phyloP scores from a whole-genome alignment of 2,888 invertebrate species.

The Onchidella celtica region DNA sequence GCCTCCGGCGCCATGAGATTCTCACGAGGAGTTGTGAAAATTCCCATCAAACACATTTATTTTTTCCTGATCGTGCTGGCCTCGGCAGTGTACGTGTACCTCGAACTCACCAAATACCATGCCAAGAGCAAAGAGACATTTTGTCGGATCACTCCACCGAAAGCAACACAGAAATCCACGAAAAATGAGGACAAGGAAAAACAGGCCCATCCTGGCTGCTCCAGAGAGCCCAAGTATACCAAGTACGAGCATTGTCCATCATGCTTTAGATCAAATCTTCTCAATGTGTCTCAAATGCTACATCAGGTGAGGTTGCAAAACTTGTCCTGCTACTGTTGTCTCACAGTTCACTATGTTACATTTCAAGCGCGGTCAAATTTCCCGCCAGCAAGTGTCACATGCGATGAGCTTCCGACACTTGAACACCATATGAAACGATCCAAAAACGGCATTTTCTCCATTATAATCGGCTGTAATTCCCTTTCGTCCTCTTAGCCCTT shows the following conservation, averaged over 20 bases:
- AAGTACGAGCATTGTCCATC: conserved; percentile 22
- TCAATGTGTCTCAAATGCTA: background rate
- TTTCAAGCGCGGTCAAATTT: too few species aligned
- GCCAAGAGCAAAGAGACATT: background rate
- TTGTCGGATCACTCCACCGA: too few species aligned
- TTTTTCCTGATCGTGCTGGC: background rate
- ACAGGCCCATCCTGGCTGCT: background rate
- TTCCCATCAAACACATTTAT: background rate
- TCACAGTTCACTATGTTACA: too few species aligned
- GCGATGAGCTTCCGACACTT: too few species aligned
- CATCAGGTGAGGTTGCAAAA: too few species aligned
- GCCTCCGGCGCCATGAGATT: background rate
- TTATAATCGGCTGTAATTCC: too few species aligned
- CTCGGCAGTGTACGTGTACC: background rate
- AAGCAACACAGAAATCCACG: background rate
- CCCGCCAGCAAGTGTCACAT: too few species aligned
- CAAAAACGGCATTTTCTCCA: too few species aligned
- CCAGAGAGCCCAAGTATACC: background rate
- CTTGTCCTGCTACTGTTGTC: too few species aligned
- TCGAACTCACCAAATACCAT: background rate
- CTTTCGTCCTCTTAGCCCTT: too few species aligned
- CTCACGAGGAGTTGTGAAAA: conserved; percentile 22
- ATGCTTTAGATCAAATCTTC: conserved; percentile 29
- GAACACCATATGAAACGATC: too few species aligned
- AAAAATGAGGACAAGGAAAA: background rate